Percentiles rank a stretch among this genome's conserved stretches.
Conservation (phyloP, 2,888 invertebrate genomes). For the Drosophila mettleri region DNA sequence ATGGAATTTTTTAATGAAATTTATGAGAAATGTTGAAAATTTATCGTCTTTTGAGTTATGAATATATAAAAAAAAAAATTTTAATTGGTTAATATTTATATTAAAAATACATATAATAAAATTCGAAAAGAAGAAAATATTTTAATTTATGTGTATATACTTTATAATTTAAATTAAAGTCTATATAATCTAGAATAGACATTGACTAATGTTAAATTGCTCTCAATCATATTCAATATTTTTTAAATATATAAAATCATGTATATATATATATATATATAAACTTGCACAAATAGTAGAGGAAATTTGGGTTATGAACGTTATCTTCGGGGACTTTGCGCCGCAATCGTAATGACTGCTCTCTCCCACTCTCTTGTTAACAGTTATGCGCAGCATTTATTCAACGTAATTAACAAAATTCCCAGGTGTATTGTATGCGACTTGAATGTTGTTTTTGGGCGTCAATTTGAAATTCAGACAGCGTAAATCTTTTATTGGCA, state of each 20-base stretch:
- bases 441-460: conserved; percentile 29
- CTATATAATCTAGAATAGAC: too few relatives aligned
- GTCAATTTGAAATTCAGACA: conserved; percentile 69
- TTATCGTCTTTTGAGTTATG: conserved; percentile 36
- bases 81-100: conserved; percentile 6
- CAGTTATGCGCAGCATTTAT: conserved; percentile 67
- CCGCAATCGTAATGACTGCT: neutral
- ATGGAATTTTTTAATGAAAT: conserved; percentile 71
- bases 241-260: neutral
- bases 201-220: neutral
- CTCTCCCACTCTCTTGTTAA: neutral
- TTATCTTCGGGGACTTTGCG: conserved; percentile 23
- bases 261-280: too few relatives aligned
- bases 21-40: conserved; percentile 53
- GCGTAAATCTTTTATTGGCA: conserved; percentile 78
- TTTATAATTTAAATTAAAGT: too few relatives aligned
- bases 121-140: neutral
- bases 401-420: conserved; percentile 75
- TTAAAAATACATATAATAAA: neutral
- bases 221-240: neutral
- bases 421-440: conserved; percentile 68
- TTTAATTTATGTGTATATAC: too few relatives aligned
- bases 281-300: neutral
- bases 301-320: conserved; percentile 44
- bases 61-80: conserved; percentile 9